Conservation (phyloP, 2,888 invertebrate species). For the Epinotia brunnichana region DNA sequence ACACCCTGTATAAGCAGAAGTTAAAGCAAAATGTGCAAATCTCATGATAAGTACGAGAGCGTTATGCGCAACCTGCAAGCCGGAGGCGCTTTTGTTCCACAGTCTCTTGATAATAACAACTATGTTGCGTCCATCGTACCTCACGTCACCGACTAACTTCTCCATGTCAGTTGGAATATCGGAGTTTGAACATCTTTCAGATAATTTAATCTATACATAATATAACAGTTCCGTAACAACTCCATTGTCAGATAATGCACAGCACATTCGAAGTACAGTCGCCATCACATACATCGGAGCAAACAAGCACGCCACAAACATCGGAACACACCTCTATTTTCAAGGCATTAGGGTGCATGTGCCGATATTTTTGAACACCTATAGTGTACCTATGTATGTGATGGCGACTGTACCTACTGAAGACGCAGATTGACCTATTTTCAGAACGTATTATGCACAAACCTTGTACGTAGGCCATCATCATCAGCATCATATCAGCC, state of each 20-base stretch:
- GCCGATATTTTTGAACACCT: no score
- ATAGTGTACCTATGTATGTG: no score
- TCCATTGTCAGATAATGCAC: not conserved
- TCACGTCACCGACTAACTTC: constrained; percentile 58
- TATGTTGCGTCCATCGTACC: constrained; percentile 56
- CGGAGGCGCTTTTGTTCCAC: constrained; percentile 66
- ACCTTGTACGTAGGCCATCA: no score
- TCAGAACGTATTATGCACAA: not conserved
- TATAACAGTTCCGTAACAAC: not conserved
- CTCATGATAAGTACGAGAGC: constrained; percentile 50
- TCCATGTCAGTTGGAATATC: constrained; percentile 34
- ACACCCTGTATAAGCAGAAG: not conserved
- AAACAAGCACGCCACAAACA: no score
- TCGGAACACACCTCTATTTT: no score
- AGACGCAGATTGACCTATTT: not conserved
- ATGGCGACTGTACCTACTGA: no score
- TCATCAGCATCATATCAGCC: no score
- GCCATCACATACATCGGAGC: no score
- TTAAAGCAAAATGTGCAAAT: not conserved
- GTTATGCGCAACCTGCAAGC: constrained; percentile 63
- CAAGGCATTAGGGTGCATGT: no score
- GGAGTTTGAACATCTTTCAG: constrained; percentile 4
- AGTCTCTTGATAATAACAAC: constrained; percentile 67
- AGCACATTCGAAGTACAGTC: not conserved
- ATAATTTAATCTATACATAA: not conserved